Base-by-base conservation (phyloP, 2,113 vertebrate genomes). In the Hippolais icterina region DNA sequence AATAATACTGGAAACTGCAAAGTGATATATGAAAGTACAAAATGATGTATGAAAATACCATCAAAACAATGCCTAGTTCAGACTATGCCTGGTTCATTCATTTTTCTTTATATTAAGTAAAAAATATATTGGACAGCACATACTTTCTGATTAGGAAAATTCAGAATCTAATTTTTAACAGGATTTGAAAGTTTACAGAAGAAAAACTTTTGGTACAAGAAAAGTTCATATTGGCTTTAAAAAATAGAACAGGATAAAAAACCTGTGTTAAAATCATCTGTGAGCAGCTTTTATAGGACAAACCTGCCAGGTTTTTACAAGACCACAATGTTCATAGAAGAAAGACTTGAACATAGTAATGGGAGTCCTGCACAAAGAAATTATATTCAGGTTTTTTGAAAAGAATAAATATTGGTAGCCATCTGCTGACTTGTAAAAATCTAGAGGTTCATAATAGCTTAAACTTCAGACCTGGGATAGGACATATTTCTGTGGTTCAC, bases 31-130 rank as follows among this genome's bases (percentile, higher is more conserved):
- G 87, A 50, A 95, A 65, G 23, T 35, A 89, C 12, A 91, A 88
- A 76, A 41, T 87, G 25, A 91, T 87, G 9, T 76, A 94, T 93
- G 87, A 87, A 96, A 93, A 91, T 49, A 89, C 44, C 53, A 76
- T 44, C 69, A 84, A 78, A 76, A 74, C 33, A 47, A 56, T 9
- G 31, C 22, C 54, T 77, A 16, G 7, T 68, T 84, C 56, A 78
- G 79, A 37, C 60, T 49, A 4, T 37, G 50, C 29, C 71, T 89
- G 11, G 8, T 83, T 83, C 39, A 49, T 75, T 75, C 22, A 59
- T 84, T 96, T 89, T 89, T 82, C 49, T 89, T 71, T 56, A 41
- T 83, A 61, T 59, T 66, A 77, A 70, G 15, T 7, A 65, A 61
- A 9, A 75, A 54, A 65, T 37, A 52, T 5, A 47, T 15, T 75